Evolutionary conservation across 2,888 invertebrate species (phyloP).

Genomic region (Microplitis manilae): DNA sequence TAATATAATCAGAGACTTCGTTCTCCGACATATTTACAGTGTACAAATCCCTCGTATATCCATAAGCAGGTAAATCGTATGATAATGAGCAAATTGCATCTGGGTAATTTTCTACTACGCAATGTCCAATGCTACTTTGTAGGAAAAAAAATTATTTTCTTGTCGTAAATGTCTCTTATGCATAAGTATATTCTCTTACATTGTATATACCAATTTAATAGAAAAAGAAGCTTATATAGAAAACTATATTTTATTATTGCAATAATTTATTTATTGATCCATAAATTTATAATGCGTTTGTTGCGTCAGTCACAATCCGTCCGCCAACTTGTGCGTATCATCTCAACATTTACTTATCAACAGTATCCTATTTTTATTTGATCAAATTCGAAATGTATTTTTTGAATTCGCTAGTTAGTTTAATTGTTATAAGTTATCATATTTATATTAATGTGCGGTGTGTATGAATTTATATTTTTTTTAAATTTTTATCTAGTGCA

Average conservation of each 20-base stretch:
- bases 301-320: not conserved
- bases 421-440: not conserved
- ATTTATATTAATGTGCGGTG: too few relatives aligned
- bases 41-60: not conserved
- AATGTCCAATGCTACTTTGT: not conserved
- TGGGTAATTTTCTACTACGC: not conserved
- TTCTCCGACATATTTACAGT: conserved; percentile 7
- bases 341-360: not conserved
- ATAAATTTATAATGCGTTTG: not conserved
- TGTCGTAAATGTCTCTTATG: not conserved
- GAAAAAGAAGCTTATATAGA: not conserved
- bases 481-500: too few relatives aligned
- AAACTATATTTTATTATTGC: not conserved
- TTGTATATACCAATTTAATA: not conserved
- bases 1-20: conserved; percentile 21
- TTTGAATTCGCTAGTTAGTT: not conserved
- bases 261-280: not conserved
- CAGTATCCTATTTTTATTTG: not conserved
- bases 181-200: not conserved
- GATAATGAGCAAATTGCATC: not conserved
- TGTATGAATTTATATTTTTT: too few relatives aligned
- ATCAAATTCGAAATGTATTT: too few relatives aligned
- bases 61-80: not conserved
- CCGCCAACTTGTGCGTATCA: not conserved
- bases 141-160: not conserved